These are phyloP conservation scores for Drosophila parthenogenetica DNA, from an alignment of 2,888 invertebrate species.

Conservation along the genomic window DNA sequence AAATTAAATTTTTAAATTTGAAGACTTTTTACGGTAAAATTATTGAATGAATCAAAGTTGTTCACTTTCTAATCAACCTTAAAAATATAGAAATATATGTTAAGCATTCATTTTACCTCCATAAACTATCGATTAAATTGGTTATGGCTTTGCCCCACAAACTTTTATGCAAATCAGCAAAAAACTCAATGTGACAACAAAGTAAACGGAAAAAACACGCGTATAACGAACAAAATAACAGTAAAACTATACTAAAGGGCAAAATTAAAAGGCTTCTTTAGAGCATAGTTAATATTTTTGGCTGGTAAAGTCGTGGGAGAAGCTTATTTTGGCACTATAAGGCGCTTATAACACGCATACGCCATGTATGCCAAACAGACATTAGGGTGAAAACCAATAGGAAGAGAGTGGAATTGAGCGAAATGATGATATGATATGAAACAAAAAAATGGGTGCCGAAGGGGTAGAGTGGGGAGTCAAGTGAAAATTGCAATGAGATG, in stretches of 20 bases:
- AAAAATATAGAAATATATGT: no score
- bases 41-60: no score
- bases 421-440: conserved; percentile 7
- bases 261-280: conserved; percentile 36
- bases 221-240: conserved; percentile 48
- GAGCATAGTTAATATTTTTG: conserved; percentile 52
- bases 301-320: conserved; percentile 38
- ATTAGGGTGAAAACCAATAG: conserved; percentile 6
- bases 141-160: neutral
- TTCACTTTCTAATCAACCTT: no score
- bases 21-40: no score
- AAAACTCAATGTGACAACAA: conserved; percentile 7
- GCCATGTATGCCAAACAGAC: conserved; percentile 53
- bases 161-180: conserved; percentile 9
- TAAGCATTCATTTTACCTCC: no score
- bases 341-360: conserved; percentile 61
- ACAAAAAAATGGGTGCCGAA: neutral
- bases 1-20: no score
- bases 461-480: no score
- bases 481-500: conserved; percentile 28
- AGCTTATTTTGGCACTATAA: conserved; percentile 38
- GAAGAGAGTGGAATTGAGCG: neutral
- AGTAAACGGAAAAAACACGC: conserved; percentile 63
- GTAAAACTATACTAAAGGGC: conserved; percentile 21
- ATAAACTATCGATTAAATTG: neutral